Conservation (phyloP, 2,888 invertebrate genomes). For the Prenolepis imparis region DNA sequence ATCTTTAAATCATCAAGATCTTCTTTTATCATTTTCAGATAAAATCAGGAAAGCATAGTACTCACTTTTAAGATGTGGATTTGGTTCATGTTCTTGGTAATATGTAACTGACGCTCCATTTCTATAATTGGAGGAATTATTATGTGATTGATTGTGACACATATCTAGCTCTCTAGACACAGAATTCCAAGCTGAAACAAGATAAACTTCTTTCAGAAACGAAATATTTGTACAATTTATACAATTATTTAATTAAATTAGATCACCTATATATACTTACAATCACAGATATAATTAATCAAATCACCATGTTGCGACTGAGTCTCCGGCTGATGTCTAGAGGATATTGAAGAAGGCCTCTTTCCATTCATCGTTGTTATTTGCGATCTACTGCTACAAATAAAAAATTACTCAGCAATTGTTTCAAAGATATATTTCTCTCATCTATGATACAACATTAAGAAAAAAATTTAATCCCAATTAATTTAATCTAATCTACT, state of each 20-base stretch:
- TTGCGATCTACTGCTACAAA: conserved; percentile 81
- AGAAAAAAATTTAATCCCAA: conserved; percentile 1
- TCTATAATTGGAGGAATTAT: conserved; percentile 82
- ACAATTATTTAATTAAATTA: background rate
- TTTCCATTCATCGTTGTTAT: conserved; percentile 85
- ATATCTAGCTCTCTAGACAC: conserved; percentile 88
- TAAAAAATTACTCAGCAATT: background rate
- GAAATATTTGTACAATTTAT: background rate
- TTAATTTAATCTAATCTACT: background rate
- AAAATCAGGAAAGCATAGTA: conserved; percentile 14
- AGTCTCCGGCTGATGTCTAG: conserved; percentile 82
- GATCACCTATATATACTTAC: conserved; percentile 75
- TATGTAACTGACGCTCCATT: conserved; percentile 88
- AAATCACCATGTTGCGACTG: conserved; percentile 91
- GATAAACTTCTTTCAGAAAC: background rate
- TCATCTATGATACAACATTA: background rate
- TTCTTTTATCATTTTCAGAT: background rate
- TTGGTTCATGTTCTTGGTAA: conserved; percentile 88
- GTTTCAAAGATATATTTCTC: background rate
- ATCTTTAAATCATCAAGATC: background rate
- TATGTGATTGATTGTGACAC: conserved; percentile 82
- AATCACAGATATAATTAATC: conserved; percentile 93
- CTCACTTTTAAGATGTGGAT: conserved; percentile 84
- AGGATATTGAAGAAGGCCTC: conserved; percentile 81
- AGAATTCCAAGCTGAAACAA: conserved; percentile 84